These are phyloP conservation scores for Caenorhabditis uteleia DNA, from an alignment of 2,888 invertebrate genomes.

Conservation along the genomic window DNA sequence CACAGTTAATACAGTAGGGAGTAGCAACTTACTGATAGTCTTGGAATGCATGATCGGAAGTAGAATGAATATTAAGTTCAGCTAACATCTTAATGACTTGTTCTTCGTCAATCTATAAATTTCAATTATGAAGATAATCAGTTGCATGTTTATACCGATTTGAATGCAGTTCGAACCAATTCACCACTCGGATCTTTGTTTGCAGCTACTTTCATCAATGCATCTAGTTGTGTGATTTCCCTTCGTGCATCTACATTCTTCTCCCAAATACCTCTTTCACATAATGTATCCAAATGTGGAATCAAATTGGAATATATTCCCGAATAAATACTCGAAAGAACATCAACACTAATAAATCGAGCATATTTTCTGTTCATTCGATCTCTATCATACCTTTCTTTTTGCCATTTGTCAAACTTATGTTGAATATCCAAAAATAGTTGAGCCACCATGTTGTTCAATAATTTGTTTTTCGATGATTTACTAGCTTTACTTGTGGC, in stretches of 20 bases:
- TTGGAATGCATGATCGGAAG: conserved; percentile 28
- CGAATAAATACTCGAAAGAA: conserved; percentile 13
- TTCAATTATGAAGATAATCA: background rate
- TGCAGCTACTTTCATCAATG: conserved; percentile 29
- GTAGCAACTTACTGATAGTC: conserved; percentile 21
- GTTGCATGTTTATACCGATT: too few species aligned
- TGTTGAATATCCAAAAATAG: conserved; percentile 15
- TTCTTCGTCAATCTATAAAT: conserved; percentile 31
- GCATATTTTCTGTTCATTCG: too few species aligned
- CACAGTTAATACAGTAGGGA: background rate
- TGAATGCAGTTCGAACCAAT: conserved; percentile 23
- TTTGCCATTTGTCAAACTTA: conserved; percentile 15
- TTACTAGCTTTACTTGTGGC: conserved; percentile 16
- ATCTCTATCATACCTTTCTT: conserved; percentile 1
- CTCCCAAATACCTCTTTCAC: background rate
- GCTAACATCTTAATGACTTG: conserved; percentile 29
- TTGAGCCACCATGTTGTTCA: conserved; percentile 11
- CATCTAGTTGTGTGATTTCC: conserved; percentile 21
- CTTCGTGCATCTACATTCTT: conserved; percentile 2
- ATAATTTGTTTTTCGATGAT: conserved; percentile 11
- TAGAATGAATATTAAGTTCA: conserved; percentile 22
- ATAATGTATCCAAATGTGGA: conserved; percentile 14
- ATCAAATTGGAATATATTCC: conserved; percentile 24
- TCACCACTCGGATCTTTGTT: conserved; percentile 25
- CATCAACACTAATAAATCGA: conserved; percentile 7